Evolutionary conservation across 2,888 invertebrate species (phyloP).

Genomic region (Ormyrus pomaceus): DNA sequence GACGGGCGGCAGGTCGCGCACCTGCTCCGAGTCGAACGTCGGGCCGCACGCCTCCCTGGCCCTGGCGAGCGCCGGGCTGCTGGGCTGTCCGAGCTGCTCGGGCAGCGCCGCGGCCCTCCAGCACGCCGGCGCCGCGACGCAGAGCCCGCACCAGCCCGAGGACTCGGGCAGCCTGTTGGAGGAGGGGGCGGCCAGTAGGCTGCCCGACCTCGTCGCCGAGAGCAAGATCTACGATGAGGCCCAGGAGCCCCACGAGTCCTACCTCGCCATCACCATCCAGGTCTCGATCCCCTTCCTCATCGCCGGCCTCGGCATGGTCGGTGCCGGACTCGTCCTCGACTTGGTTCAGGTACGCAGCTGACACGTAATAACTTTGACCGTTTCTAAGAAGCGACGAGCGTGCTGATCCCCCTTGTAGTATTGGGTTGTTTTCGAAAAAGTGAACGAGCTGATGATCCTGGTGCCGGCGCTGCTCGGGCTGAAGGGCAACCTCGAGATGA

Average conservation of each 20-base stretch:
- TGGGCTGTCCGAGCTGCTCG: conserved; percentile 53
- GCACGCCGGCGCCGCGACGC: conserved; percentile 42
- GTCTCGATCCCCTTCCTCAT: conserved; percentile 85
- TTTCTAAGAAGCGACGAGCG: not conserved
- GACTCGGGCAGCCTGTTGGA: conserved; percentile 59
- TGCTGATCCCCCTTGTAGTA: conserved; percentile 76
- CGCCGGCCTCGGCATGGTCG: conserved; percentile 88
- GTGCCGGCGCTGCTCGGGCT: conserved; percentile 89
- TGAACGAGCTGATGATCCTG: conserved; percentile 85
- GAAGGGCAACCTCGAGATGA: conserved; percentile 98
- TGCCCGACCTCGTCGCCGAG: conserved; percentile 79
- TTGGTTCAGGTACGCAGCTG: conserved; percentile 80
- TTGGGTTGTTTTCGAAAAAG: conserved; percentile 83
- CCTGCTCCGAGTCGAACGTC: conserved; percentile 67
- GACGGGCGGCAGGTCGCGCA: conserved; percentile 70
- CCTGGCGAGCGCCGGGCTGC: conserved; percentile 42
- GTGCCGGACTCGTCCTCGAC: conserved; percentile 86
- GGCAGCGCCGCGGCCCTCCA: conserved; percentile 59
- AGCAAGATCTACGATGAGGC: conserved; percentile 65
- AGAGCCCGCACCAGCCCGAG: conserved; percentile 63
- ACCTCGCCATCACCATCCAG: conserved; percentile 81
- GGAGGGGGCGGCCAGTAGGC: conserved; percentile 71
- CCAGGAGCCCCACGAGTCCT: conserved; percentile 78
- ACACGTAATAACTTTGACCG: not conserved
- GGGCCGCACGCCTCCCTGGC: conserved; percentile 49